phyloP scores from a whole-genome alignment of 2,797 vertebrate genomes.

The Platalea minor region DNA sequence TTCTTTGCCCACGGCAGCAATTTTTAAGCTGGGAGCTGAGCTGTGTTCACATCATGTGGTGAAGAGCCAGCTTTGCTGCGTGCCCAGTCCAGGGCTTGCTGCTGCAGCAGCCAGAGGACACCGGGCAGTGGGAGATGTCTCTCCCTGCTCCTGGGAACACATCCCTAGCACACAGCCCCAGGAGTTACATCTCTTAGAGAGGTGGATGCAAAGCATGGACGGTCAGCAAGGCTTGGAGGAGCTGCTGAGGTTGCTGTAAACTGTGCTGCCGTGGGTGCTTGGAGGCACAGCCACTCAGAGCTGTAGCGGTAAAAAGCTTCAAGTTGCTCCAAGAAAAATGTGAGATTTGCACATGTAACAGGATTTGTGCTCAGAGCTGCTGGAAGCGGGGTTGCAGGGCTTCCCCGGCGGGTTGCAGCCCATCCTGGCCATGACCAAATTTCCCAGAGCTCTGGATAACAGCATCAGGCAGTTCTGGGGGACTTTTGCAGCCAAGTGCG shows the following conservation, averaged over 20 bases:
- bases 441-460: neutral
- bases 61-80: neutral
- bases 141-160: neutral
- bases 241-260: neutral
- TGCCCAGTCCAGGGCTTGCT: neutral
- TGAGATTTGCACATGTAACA: neutral
- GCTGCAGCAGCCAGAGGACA: neutral
- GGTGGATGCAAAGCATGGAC: rapidly evolving
- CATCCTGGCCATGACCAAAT: neutral
- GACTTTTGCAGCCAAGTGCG: neutral
- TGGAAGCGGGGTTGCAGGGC: neutral
- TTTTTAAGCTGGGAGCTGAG: neutral
- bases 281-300: neutral
- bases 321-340: neutral
- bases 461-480: neutral
- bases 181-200: neutral
- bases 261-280: neutral
- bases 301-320: neutral
- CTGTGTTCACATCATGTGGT: neutral
- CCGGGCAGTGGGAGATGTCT: neutral
- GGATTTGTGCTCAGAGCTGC: neutral
- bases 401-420: neutral
- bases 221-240: neutral
- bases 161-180: neutral
- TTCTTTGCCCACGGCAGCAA: neutral